Conservation (phyloP, 2,797 vertebrate genomes). For the Eremophila alpestris region DNA sequence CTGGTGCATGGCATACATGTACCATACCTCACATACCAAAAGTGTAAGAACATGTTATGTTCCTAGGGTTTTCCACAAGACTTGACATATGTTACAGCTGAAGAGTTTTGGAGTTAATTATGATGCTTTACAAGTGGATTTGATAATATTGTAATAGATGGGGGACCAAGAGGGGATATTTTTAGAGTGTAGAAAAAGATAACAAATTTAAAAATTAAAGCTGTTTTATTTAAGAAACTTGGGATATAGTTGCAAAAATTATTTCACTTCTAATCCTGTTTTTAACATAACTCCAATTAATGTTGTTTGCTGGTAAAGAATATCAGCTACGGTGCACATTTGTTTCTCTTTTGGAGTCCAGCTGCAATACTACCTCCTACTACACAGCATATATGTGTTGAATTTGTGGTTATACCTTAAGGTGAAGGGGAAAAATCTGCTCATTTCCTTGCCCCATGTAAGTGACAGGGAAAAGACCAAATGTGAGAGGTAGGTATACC, state of each 20-base stretch:
- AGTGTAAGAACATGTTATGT: not conserved
- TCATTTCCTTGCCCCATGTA: not conserved
- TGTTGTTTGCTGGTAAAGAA: not conserved
- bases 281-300: not conserved
- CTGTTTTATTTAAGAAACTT: not conserved
- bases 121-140: not conserved
- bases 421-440: not conserved
- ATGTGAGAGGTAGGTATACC: not conserved
- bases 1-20: not conserved
- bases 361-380: not conserved
- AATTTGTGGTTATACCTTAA: not conserved
- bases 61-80: not conserved
- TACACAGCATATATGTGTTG: not conserved
- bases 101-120: not conserved
- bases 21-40: not conserved
- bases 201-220: not conserved
- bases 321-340: not conserved
- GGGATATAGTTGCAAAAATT: not conserved
- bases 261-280: not conserved
- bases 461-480: not conserved
- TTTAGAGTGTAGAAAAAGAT: not conserved
- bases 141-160: not conserved
- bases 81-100: not conserved
- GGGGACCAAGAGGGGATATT: not conserved
- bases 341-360: not conserved